Evolutionary conservation across 2,888 invertebrate genomes (phyloP).

Genomic region (Drosophila bunnanda): DNA sequence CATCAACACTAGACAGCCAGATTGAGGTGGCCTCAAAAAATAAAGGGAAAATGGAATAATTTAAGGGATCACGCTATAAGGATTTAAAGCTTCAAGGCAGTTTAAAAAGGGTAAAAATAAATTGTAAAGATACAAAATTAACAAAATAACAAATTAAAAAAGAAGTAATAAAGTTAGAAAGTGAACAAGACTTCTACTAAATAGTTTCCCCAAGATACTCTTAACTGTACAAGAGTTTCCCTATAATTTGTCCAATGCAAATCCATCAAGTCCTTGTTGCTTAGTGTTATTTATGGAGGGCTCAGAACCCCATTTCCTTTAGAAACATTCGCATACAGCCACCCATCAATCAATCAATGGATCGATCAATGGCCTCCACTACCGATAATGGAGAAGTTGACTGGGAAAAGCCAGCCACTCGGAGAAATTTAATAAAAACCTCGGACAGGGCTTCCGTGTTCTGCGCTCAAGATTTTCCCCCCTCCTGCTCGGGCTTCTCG

Average conservation of each 20-base stretch:
- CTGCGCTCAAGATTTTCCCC: background rate
- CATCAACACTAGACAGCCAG: slow-evolving; percentile 22
- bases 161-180: background rate
- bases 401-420: slow-evolving; percentile 18
- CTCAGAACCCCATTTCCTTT: slow-evolving; percentile 54
- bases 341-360: slow-evolving; percentile 72
- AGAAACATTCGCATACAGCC: slow-evolving; percentile 62
- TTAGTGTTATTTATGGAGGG: slow-evolving; percentile 30
- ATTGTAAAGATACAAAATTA: too few relatives aligned
- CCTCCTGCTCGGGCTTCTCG: slow-evolving; percentile 8
- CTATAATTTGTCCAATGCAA: too few relatives aligned
- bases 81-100: background rate
- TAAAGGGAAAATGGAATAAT: background rate
- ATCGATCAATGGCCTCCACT: slow-evolving; percentile 60
- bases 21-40: background rate
- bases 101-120: background rate
- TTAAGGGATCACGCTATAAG: background rate
- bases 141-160: background rate
- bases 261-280: background rate
- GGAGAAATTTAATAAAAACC: slow-evolving; percentile 39
- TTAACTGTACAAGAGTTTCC: background rate
- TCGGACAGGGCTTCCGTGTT: slow-evolving; percentile 39
- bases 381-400: slow-evolving; percentile 34
- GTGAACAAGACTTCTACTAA: background rate
- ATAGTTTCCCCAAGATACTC: too few relatives aligned